Conservation (phyloP, 2,113 vertebrate genomes). For the Murina feae region DNA sequence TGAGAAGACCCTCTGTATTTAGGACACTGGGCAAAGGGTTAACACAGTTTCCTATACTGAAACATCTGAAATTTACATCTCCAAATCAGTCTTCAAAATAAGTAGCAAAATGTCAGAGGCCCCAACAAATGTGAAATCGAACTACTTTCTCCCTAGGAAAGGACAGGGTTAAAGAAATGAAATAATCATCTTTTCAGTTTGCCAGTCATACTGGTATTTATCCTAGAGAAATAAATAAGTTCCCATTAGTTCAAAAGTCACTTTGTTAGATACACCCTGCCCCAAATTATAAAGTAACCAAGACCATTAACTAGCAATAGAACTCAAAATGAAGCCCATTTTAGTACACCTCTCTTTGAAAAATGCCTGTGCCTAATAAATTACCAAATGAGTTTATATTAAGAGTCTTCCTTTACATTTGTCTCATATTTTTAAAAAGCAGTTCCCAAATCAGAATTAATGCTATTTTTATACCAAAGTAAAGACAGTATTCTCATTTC, state of each 20-base stretch:
- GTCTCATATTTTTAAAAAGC: constrained; percentile 25
- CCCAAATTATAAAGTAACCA: constrained; percentile 17
- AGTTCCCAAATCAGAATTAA: constrained; percentile 21
- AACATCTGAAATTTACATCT: background rate
- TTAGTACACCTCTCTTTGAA: constrained; percentile 19
- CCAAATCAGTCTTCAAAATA: background rate
- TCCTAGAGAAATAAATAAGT: background rate
- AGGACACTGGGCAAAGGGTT: background rate
- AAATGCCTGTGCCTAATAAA: constrained; percentile 5
- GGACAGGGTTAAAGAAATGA: constrained; percentile 32
- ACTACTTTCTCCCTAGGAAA: background rate
- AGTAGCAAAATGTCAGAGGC: background rate
- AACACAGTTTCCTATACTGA: background rate
- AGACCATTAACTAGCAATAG: background rate
- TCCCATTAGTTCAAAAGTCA: background rate
- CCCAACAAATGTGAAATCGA: background rate
- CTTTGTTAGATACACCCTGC: background rate
- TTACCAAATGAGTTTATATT: constrained; percentile 8
- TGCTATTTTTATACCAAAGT: background rate
- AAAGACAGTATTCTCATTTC: background rate
- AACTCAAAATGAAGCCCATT: constrained; percentile 1
- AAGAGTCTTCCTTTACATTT: background rate
- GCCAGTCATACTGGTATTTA: background rate
- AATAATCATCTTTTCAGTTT: background rate
- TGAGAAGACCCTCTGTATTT: background rate